These are phyloP conservation scores for Bos taurus DNA, from an alignment of 2,113 vertebrate genomes.

Conservation along the genomic window ARS-UCD2.0 NC_037335.1:110329001-110329500, in stretches of 20 bases:
- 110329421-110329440: not conserved
- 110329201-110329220: not conserved
- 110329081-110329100: fast-evolving
- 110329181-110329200: not conserved
- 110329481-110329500: not conserved
- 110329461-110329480: not conserved
- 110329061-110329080: fast-evolving
- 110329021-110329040: not conserved
- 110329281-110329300: not conserved
- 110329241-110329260: not conserved
- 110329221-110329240: not conserved
- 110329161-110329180: not conserved
- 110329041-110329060: not conserved
- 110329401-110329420: not conserved
- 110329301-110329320: constrained; percentile 12
- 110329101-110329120: not conserved
- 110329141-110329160: not conserved
- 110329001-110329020: fast-evolving
- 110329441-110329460: constrained; percentile 24
- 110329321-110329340: not conserved
- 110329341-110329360: not conserved
- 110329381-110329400: constrained; percentile 28
- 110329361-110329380: not conserved
- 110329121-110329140: not conserved
- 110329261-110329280: not conserved